Conservation (phyloP, 2,113 vertebrate genomes). For the Oostethus manadensis region DNA sequence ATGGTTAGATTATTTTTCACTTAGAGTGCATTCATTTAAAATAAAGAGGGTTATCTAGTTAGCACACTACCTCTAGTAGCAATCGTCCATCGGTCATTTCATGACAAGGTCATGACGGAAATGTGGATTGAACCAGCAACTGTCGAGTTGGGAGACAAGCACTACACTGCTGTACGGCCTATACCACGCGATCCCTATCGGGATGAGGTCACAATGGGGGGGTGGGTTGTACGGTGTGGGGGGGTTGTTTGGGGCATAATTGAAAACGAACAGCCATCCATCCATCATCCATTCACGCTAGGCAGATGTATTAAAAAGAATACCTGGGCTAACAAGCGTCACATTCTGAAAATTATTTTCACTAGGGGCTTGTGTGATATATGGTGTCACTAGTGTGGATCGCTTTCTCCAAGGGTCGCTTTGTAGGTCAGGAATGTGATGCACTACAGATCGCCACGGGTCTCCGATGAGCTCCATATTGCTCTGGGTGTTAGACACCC, state of each 20-base stretch:
- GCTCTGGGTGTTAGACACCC: conserved; percentile 28
- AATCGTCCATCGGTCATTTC: neutral
- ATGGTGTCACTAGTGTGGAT: conserved; percentile 1
- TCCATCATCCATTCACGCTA: no score
- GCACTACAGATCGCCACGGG: conserved; percentile 19
- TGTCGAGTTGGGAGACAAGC: no score
- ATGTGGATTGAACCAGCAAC: no score
- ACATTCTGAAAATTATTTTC: neutral
- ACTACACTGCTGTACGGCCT: no score
- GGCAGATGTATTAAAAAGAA: neutral
- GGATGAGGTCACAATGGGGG: no score
- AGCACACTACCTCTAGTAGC: neutral
- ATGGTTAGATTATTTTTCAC: neutral
- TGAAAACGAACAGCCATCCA: no score
- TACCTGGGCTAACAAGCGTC: neutral
- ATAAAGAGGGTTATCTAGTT: neutral
- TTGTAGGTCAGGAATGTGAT: conserved; percentile 38
- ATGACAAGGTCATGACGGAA: no score
- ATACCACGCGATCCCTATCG: no score
- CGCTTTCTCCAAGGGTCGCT: conserved; percentile 24
- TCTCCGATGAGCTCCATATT: conserved; percentile 47
- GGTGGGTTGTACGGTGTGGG: no score
- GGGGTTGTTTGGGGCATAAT: no score
- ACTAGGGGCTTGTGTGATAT: conserved; percentile 5
- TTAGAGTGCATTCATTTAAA: neutral